phyloP scores from a whole-genome alignment of 2,888 invertebrate genomes.

The Gandaritis pyraliata region DNA sequence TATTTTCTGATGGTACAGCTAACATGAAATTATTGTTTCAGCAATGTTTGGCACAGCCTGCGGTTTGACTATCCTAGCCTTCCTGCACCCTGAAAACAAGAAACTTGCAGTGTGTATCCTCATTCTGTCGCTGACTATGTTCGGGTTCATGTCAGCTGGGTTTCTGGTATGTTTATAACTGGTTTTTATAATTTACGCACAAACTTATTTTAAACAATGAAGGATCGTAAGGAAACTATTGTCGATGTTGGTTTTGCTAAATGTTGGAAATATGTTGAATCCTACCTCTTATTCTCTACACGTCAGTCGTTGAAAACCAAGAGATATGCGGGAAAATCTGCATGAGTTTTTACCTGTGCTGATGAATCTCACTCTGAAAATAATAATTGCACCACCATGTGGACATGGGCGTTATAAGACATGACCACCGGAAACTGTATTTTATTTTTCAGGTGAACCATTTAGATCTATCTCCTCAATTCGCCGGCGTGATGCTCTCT shows the following conservation, averaged over 20 bases:
- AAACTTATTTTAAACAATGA: no score
- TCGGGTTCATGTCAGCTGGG: conserved; percentile 88
- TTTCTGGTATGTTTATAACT: conserved; percentile 78
- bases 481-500: conserved; percentile 91
- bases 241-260: no score
- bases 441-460: conserved; percentile 85
- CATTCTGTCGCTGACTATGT: conserved; percentile 85
- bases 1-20: background rate
- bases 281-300: no score
- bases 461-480: conserved; percentile 92
- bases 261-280: no score
- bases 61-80: conserved; percentile 85
- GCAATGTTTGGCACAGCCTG: conserved; percentile 86
- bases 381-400: no score
- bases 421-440: background rate
- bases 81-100: conserved; percentile 66
- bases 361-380: no score
- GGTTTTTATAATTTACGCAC: no score
- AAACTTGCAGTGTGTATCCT: conserved; percentile 84
- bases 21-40: conserved; percentile 45
- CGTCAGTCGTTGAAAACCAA: no score
- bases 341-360: no score
- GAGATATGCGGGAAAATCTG: no score
- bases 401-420: no score
- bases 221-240: no score